These are phyloP conservation scores for Acanthis flammea DNA, from an alignment of 2,797 vertebrate species.

Conservation along the genomic window DNA sequence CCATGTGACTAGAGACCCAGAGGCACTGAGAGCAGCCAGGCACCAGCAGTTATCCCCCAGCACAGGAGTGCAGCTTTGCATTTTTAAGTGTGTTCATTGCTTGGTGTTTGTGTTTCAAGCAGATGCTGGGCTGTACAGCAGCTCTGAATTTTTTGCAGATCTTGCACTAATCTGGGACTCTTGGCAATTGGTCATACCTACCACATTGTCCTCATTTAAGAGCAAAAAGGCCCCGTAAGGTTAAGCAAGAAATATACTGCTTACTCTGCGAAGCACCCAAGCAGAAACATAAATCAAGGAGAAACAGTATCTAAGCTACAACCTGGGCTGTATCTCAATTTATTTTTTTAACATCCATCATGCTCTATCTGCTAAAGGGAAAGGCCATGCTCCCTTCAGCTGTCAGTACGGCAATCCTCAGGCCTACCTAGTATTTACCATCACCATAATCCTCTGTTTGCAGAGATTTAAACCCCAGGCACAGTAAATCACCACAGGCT, in stretches of 20 bases:
- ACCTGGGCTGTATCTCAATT: slow-evolving; percentile 7
- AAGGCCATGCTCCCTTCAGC: not conserved
- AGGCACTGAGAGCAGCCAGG: not conserved
- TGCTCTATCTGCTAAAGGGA: not conserved
- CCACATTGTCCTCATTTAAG: not conserved
- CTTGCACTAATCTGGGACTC: not conserved
- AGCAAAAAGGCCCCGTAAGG: slow-evolving; percentile 3
- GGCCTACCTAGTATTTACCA: slow-evolving; percentile 36
- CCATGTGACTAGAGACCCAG: rapidly evolving
- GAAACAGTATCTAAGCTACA: slow-evolving; percentile 17
- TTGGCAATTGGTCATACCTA: not conserved
- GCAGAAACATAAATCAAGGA: slow-evolving; percentile 51
- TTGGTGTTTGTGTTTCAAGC: not conserved
- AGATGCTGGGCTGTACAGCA: not conserved
- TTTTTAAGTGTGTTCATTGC: not conserved
- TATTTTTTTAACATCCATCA: slow-evolving; percentile 7
- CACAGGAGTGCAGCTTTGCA: not conserved
- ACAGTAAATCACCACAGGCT: slow-evolving; percentile 37
- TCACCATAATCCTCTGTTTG: slow-evolving; percentile 59
- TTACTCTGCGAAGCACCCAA: not conserved
- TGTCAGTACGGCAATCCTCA: not conserved
- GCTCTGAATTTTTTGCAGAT: slow-evolving; percentile 10
- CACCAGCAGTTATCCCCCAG: not conserved
- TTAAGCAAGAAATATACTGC: slow-evolving; percentile 41
- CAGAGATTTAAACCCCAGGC: slow-evolving; percentile 47